These are phyloP conservation scores for Drosophila ogumai DNA, from an alignment of 1,140 invertebrate species.

Conservation along the genomic window DNA sequence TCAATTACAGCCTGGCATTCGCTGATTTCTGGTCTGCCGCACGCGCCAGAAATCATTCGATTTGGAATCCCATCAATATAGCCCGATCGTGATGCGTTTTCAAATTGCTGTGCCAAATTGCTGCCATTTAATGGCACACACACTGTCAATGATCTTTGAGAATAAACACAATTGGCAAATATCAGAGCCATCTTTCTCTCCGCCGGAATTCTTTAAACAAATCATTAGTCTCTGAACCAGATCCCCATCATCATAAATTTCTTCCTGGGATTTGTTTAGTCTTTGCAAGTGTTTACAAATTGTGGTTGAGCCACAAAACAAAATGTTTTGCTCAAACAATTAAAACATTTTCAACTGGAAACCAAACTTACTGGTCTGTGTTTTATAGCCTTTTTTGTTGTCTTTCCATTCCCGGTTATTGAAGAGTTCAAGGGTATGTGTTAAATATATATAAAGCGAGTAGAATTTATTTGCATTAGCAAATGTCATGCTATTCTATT, in stretches of 20 bases:
- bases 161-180: conserved; percentile 36
- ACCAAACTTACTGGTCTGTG: conserved; percentile 42
- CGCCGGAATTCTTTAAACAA: conserved; percentile 72
- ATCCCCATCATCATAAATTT: conserved; percentile 55
- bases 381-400: conserved; percentile 4
- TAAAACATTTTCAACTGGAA: conserved; percentile 29
- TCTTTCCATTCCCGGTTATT: conserved; percentile 4
- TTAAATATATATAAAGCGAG: background rate
- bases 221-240: conserved; percentile 59
- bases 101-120: conserved; percentile 37
- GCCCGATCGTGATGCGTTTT: conserved; percentile 31
- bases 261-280: conserved; percentile 69
- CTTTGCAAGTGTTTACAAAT: conserved; percentile 77
- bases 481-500: conserved; percentile 11
- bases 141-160: conserved; percentile 51
- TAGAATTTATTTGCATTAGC: conserved; percentile 6
- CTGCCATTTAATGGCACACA: conserved; percentile 46
- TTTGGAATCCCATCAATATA: conserved; percentile 26
- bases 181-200: conserved; percentile 29
- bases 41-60: conserved; percentile 45
- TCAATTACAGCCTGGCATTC: conserved; percentile 28
- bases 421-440: conserved; percentile 31
- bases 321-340: conserved; percentile 62
- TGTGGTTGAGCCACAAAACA: conserved; percentile 33
- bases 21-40: conserved; percentile 27